Base-by-base conservation (phyloP, 2,113 vertebrate species). In the Grammomys dolichurus region DNA sequence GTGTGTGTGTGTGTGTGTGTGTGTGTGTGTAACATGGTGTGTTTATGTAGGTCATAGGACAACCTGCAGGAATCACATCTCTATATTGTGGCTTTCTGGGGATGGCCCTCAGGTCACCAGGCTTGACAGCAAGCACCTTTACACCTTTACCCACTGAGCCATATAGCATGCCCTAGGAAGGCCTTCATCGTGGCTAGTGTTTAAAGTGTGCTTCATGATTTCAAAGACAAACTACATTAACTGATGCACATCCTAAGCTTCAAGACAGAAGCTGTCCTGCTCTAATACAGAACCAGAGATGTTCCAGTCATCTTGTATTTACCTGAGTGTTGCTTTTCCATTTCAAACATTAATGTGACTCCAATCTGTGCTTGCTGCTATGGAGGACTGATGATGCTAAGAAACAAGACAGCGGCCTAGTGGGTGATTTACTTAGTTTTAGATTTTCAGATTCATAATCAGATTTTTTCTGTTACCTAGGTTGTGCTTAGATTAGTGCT, bases 161-260 rank as follows among this genome's bases (percentile, higher is more conserved):
- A 2, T n/a, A 0, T 17, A 16, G 24, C 17, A 80, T 14, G 48
- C 48, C 40, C 16, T 91, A 67, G 51, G 43, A 96, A 96, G 28
- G 17, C 54, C 90, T 86, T 96, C 63, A 67, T 93, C 33, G 93
- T 90, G 87, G 56, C 60, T 96, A 93, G 58, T 95, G 28, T 89
- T 56, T 90, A 65, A 75, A n/a, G 13, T 88, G 6, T 80, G 73
- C 90, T 86, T 96, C 63, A 67, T 91, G 22, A 94, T 92, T 96
- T 96, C 72, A 89, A 4, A 92, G 31, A 56, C 86, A 16, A 63
- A 67, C 54, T 73, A 60, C 51, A 60, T 89, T 96, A 87, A 75
- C 48, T 89, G 88, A 31, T 43, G 3, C 14, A 67, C 51, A 82
- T 46, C n/a, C 54, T 87, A 76, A 92, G 2, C 11, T 87, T 92